Base-by-base conservation (phyloP, 2,888 invertebrate genomes). In the Callinectes sapidus region DNA sequence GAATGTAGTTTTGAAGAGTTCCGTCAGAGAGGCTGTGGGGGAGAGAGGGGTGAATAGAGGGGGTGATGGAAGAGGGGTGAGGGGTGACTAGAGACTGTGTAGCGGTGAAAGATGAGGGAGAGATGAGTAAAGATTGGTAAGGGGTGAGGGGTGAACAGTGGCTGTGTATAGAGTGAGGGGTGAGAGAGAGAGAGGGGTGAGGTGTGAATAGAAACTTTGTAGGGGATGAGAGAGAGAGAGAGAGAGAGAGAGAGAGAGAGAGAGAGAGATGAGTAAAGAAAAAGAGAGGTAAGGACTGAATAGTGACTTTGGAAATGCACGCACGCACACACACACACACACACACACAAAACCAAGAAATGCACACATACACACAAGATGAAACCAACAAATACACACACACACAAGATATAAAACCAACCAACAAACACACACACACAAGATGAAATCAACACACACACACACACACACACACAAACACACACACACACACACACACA, bases 1-100 rank as follows among this genome's bases (percentile, higher is more conserved):
- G 55, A 92, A 91, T 23, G 92, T 55, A 3, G 90, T 85, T n/a
- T 85, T 32, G 35, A 94, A 90, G 23, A 94, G 87, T 32, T 93
- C 91, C 3, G 35, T 66, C 0, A 94, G 88, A 39, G 91, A 90
- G 85, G 66, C 93, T 93, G 89, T 32, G 61, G n/a, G 71, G 28
- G 66, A 23, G 66, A 3, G 28, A n/a, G 10, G 71, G 28, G 71
- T n/a, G 71, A 71, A 28, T 2, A n/a, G n/a, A n/a, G 66, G 28
- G 28, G 10, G 71, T 71, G n/a, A 71, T n/a, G 66, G 66, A n/a
- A n/a, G n/a, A n/a, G 55, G 13, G 14, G 23, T 61, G 61, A 55
- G 61, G 61, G 61, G 23, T 18, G 23, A 1, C 2, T 48, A 6
- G 61, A 61, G 61, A 23, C 2, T 23, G 23, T 61, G 61, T 23